These are phyloP conservation scores for Garrulus glandarius DNA, from an alignment of 2,797 vertebrate genomes.

Conservation along the genomic window DNA sequence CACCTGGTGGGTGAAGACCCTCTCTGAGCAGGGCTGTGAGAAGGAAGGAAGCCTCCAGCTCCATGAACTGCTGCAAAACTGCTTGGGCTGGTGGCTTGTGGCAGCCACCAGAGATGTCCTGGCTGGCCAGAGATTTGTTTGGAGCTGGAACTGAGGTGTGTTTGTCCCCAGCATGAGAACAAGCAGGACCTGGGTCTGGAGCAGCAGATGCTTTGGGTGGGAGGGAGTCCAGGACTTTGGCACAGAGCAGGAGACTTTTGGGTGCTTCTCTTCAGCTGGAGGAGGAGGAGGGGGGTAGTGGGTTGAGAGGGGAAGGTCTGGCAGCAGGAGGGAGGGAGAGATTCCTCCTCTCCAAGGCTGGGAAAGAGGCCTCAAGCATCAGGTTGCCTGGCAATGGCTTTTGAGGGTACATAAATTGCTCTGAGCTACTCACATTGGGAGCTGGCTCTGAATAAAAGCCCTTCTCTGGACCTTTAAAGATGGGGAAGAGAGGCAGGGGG, in stretches of 20 bases:
- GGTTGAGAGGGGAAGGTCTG: neutral
- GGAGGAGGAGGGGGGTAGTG: neutral
- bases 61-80: neutral
- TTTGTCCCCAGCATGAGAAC: neutral
- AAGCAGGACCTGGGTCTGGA: neutral
- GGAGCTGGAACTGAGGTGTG: neutral
- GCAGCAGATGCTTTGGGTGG: neutral
- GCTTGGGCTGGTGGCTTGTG: neutral
- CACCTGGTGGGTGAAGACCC: neutral
- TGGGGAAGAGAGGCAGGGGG: neutral
- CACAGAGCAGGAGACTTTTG: neutral
- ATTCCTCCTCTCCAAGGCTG: neutral
- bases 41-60: neutral
- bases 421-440: neutral
- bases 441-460: neutral
- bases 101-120: neutral
- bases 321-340: neutral
- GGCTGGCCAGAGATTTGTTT: neutral
- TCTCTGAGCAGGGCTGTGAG: neutral
- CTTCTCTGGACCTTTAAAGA: neutral
- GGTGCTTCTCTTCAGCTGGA: neutral
- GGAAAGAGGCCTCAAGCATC: neutral
- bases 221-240: neutral
- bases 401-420: neutral
- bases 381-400: slow-evolving; percentile 3